Evolutionary conservation across 2,888 invertebrate genomes (phyloP).

Genomic region (Cyclophora punctaria): DNA sequence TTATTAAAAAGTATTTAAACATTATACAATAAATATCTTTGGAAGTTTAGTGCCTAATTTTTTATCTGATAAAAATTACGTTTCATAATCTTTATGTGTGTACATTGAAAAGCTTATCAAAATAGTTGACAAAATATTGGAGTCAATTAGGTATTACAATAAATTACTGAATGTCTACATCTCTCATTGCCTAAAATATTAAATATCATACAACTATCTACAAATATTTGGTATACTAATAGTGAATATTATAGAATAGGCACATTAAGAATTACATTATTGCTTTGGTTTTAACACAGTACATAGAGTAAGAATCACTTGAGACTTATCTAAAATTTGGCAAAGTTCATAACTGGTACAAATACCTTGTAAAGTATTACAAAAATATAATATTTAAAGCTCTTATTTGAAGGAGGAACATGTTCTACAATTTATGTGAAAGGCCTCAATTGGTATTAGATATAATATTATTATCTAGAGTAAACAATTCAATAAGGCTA

Average conservation of each 20-base stretch:
- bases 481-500: slow-evolving; percentile 57
- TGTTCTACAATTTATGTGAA: slow-evolving; percentile 41
- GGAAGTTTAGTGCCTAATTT: not conserved
- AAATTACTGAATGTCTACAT: too few species aligned
- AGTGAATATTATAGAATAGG: slow-evolving; percentile 52
- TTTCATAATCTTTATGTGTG: too few species aligned
- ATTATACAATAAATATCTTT: not conserved
- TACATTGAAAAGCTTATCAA: not conserved
- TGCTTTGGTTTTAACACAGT: slow-evolving; percentile 73
- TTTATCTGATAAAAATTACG: not conserved
- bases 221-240: slow-evolving; percentile 56
- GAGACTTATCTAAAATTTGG: slow-evolving; percentile 68
- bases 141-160: too few species aligned
- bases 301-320: slow-evolving; percentile 57
- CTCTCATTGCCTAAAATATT: slow-evolving; percentile 8
- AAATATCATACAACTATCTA: slow-evolving; percentile 32
- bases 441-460: slow-evolving; percentile 44
- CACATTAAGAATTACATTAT: slow-evolving; percentile 58
- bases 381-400: slow-evolving; percentile 62
- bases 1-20: not conserved
- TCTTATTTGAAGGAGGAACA: slow-evolving; percentile 53
- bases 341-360: slow-evolving; percentile 57
- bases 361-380: slow-evolving; percentile 47
- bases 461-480: slow-evolving; percentile 49
- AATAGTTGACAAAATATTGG: too few species aligned